Percentiles rank a stretch among this genome's conserved stretches.
phyloP scores from a whole-genome alignment of 1,140 invertebrate genomes.

The Tigriopus japonicus region DNA sequence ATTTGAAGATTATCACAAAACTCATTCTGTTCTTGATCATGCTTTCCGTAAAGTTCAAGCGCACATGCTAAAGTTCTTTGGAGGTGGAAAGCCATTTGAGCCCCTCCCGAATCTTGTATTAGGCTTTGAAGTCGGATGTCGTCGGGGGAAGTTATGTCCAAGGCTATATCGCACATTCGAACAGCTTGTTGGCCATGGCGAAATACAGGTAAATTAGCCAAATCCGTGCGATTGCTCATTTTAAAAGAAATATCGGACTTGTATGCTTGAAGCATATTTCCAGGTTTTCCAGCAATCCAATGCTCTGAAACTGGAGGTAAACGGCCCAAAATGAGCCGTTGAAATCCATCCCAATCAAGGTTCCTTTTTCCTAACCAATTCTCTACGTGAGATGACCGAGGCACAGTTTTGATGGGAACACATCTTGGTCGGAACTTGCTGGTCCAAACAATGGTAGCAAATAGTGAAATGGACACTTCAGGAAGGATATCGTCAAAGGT shows the following conservation, averaged over 20 bases:
- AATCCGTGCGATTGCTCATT: no score
- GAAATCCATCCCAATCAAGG: slow-evolving; percentile 3
- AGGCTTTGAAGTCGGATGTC: neutral
- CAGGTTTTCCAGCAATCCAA: no score
- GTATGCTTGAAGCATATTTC: no score
- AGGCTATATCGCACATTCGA: slow-evolving; percentile 3
- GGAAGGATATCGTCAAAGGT: neutral
- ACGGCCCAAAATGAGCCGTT: neutral
- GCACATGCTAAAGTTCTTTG: slow-evolving; percentile 9
- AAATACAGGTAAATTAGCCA: neutral
- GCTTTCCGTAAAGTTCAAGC: neutral
- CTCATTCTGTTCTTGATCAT: no score
- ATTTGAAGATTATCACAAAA: no score
- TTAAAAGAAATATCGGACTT: no score
- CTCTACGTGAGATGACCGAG: neutral
- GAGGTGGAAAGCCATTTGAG: slow-evolving; percentile 13
- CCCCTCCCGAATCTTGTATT: neutral
- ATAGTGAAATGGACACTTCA: neutral
- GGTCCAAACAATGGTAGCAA: slow-evolving; percentile 11
- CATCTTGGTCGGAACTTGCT: slow-evolving; percentile 9
- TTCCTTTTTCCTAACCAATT: slow-evolving; percentile 8
- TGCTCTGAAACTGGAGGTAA: no score
- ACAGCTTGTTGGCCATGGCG: slow-evolving; percentile 6
- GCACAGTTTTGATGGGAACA: neutral
- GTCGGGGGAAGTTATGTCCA: neutral